Evolutionary conservation across 2,888 invertebrate species (phyloP).

Genomic region (Drosophila nigritarsus): DNA sequence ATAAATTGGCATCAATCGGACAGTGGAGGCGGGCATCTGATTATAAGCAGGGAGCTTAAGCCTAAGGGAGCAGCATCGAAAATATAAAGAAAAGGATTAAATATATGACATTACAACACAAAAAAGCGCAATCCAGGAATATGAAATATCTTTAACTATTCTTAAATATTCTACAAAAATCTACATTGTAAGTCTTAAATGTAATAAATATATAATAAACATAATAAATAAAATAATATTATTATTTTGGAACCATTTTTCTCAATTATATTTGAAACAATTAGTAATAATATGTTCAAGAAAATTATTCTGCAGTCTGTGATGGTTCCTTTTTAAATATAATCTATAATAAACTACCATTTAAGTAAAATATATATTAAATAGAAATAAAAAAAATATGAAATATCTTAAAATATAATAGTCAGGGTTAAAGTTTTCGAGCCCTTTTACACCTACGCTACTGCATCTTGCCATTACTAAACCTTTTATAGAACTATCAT

Average conservation of each 20-base stretch:
- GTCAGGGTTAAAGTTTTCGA: background rate
- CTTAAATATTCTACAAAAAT: background rate
- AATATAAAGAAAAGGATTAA: background rate
- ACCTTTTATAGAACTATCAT: slow-evolving; percentile 24
- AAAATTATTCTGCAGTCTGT: background rate
- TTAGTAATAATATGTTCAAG: background rate
- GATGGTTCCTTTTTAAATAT: no score
- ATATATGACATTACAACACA: no score
- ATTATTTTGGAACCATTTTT: background rate
- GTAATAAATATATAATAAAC: background rate
- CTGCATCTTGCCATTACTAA: background rate
- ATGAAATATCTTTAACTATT: background rate
- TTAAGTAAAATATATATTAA: no score
- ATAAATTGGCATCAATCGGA: slow-evolving; percentile 54
- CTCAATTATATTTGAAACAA: background rate
- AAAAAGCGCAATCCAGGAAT: no score
- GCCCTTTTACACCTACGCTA: slow-evolving; percentile 21
- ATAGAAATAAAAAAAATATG: no score
- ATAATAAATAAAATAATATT: background rate
- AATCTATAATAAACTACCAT: no score
- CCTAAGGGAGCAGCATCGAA: background rate
- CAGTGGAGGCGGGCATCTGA: slow-evolving; percentile 35
- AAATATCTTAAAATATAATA: background rate
- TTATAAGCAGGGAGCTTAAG: slow-evolving; percentile 8
- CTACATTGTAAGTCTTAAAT: background rate